Percentiles rank a stretch among this genome's conserved stretches.
Conservation (phyloP, 2,113 vertebrate species). For the Halichoeres trimaculatus region DNA sequence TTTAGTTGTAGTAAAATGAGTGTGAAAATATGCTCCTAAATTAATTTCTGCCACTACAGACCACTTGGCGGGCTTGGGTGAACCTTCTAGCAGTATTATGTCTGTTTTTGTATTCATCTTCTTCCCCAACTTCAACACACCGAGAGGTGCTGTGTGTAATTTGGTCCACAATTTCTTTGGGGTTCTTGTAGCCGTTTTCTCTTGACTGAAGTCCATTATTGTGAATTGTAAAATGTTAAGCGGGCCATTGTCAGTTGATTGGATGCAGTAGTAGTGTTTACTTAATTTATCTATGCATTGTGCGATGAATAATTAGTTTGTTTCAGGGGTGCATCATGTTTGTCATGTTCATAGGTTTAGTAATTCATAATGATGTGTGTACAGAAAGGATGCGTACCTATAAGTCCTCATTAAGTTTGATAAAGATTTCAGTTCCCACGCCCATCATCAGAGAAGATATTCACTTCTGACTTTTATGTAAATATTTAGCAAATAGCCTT, state of each 20-base stretch:
- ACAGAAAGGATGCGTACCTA: conserved; percentile 45
- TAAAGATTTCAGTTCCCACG: conserved; percentile 53
- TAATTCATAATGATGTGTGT: conserved; percentile 51
- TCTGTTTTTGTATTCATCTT: conserved; percentile 83
- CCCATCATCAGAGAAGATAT: conserved; percentile 57
- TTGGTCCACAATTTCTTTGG: conserved; percentile 50
- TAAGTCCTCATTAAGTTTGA: conserved; percentile 39
- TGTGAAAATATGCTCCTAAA: conserved; percentile 26
- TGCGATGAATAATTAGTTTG: conserved; percentile 87
- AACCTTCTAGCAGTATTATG: conserved; percentile 80
- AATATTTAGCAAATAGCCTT: conserved; percentile 84
- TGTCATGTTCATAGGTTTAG: conserved; percentile 67
- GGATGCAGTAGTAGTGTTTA: conserved; percentile 91
- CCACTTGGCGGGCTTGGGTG: conserved; percentile 77
- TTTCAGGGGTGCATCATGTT: conserved; percentile 88
- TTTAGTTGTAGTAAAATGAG: conserved; percentile 20
- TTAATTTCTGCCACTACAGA: conserved; percentile 44
- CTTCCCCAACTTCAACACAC: conserved; percentile 60
- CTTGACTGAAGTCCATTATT: conserved; percentile 86
- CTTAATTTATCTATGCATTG: conserved; percentile 95
- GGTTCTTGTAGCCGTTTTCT: conserved; percentile 53
- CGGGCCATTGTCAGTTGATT: conserved; percentile 84
- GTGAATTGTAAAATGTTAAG: conserved; percentile 77
- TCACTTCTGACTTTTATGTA: conserved; percentile 74
- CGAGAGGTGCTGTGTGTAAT: conserved; percentile 54